Evolutionary conservation across 2,113 vertebrate genomes (phyloP), one percentile per base, ranked within the genome.

Genomic region (Acanthisitta chloris): DNA sequence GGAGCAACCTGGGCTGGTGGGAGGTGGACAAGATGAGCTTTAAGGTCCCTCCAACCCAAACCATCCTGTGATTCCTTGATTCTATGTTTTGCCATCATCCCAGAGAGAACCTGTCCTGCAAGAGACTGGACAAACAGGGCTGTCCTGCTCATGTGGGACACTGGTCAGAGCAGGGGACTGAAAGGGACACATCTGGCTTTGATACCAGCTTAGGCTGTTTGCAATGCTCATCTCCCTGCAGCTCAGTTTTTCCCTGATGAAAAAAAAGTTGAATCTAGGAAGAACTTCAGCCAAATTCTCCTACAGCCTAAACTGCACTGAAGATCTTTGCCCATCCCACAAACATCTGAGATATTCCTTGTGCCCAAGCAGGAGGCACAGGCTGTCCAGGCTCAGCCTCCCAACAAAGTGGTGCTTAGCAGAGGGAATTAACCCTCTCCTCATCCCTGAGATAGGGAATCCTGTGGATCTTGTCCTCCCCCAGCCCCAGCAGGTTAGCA

Each of bases 1-100:
- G 72, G 46, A 70, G 55, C 28, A 62, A 2, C 46, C 83, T 45
- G 73, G 64, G 54, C 28, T 34, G 10, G 23, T 29, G 65, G 40
- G 0, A 87, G 40, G 48, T n/a, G 48, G 0, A 6, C 6, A 1
- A 23, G 42, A 1, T 26, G 26, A 0, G 0, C 2, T 55, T 16
- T 23, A 1, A 33, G 14, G 51, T 43, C 12, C 10, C 15, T 33
- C 33, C 51, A 51, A 4, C 5, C 26, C 21, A 51, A 43, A 73
- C 43, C 33, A 25, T 2, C 16, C 43, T 43, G 12, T 10, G 10
- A 65, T 33, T 51, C 36, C 36, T 12, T 6, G 61, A 31, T 66
- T 58, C 52, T 67, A 36, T 17, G n/a, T 55, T 51, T 24, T 71
- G 33, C 46, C 65, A 10, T 42, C 45, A 34, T 15, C 31, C 49